Evolutionary conservation across 2,113 vertebrate species (phyloP).

Genomic region (Polypterus bichir): DNA sequence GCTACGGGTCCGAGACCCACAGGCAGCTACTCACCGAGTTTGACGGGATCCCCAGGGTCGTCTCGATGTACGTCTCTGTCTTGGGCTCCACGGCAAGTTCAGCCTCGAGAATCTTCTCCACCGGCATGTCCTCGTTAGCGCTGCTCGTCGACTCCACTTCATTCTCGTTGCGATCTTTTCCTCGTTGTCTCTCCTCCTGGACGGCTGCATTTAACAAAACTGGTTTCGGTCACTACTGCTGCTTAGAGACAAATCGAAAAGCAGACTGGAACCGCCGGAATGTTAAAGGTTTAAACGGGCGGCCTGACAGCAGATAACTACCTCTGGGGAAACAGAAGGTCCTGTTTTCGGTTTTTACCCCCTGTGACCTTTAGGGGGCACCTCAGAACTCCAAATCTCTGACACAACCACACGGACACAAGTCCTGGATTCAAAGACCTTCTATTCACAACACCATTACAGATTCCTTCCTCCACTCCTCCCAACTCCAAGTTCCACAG

Average conservation of each 20-base stretch:
- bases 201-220: constrained; percentile 64
- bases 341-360: too few relatives aligned
- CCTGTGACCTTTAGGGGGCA: too few relatives aligned
- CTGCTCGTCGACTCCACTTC: constrained; percentile 87
- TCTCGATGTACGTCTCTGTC: constrained; percentile 92
- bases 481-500: too few relatives aligned
- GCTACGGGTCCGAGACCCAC: not conserved
- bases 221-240: constrained; percentile 54
- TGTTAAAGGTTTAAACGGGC: too few relatives aligned
- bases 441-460: too few relatives aligned
- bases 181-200: constrained; percentile 92
- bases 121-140: constrained; percentile 93
- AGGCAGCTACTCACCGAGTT: constrained; percentile 71
- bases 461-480: too few relatives aligned
- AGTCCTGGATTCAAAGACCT: too few relatives aligned
- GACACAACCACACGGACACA: too few relatives aligned
- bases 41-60: constrained; percentile 72
- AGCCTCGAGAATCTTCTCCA: constrained; percentile 94
- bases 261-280: too few relatives aligned
- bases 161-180: constrained; percentile 82
- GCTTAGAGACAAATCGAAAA: constrained; percentile 17
- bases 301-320: too few relatives aligned
- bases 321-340: too few relatives aligned
- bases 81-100: constrained; percentile 94
- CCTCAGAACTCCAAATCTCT: too few relatives aligned